A percentile compares a stretch with the other conserved stretches of the same genome.
Conservation (phyloP, 2,888 invertebrate genomes). For the Stratiomys singularior region DNA sequence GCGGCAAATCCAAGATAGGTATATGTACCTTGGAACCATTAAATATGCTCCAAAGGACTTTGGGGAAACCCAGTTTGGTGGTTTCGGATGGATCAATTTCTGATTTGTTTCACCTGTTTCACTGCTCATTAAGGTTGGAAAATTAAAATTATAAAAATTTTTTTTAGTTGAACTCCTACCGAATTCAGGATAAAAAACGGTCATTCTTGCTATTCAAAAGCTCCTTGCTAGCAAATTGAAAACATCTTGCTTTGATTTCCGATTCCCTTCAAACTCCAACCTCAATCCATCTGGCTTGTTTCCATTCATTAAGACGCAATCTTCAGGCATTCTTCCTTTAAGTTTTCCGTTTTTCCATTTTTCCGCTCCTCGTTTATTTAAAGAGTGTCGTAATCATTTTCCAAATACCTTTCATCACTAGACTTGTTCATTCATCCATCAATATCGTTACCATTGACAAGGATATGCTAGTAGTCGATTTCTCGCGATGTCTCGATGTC, state of each 20-base stretch:
- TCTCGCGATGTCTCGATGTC: constrained; percentile 14
- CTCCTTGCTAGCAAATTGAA: neutral
- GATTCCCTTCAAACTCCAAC: neutral
- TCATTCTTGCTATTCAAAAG: neutral
- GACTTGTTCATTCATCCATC: constrained; percentile 8
- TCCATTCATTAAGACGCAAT: neutral
- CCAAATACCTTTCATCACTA: constrained; percentile 40
- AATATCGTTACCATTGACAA: constrained; percentile 27
- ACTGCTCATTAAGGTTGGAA: no score
- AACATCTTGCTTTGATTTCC: constrained; percentile 3
- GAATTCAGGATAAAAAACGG: no score
- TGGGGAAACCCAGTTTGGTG: no score
- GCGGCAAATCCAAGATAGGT: no score
- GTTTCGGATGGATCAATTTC: no score
- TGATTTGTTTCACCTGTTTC: no score
- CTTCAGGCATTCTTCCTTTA: constrained; percentile 4
- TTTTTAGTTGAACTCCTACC: no score
- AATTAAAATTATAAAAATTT: no score
- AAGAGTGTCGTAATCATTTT: constrained; percentile 48
- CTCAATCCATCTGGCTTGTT: neutral
- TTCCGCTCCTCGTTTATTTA: constrained; percentile 4
- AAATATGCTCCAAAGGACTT: no score
- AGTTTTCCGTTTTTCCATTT: constrained; percentile 16
- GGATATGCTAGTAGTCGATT: constrained; percentile 2
- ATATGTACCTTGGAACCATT: no score